These are phyloP conservation scores for Spondyliosoma cantharus DNA, from an alignment of 2,797 vertebrate species.

Conservation along the genomic window DNA sequence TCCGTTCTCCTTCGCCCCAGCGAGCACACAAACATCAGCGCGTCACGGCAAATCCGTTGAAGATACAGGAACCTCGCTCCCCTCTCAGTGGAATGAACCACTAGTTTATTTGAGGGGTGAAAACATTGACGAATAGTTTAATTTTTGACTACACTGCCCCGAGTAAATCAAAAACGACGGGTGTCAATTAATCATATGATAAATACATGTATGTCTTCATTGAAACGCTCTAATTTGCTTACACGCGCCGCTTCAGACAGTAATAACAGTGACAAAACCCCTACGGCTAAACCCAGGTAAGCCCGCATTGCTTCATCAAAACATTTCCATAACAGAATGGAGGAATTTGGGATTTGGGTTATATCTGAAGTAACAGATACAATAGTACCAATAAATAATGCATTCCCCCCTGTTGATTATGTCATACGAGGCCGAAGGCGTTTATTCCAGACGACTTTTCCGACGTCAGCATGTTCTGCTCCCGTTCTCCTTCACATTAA, in stretches of 20 bases:
- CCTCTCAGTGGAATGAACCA: slow-evolving; percentile 62
- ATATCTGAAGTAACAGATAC: rapidly evolving
- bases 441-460: not conserved
- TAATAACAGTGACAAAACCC: not conserved
- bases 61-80: slow-evolving; percentile 47
- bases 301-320: slow-evolving; percentile 55
- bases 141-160: rapidly evolving
- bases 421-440: rapidly evolving
- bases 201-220: rapidly evolving
- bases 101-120: slow-evolving; percentile 33
- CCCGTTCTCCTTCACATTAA: slow-evolving; percentile 23
- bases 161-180: rapidly evolving
- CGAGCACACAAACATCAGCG: slow-evolving; percentile 32
- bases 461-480: not conserved
- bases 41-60: slow-evolving; percentile 67
- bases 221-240: rapidly evolving
- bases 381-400: rapidly evolving
- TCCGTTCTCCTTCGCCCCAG: slow-evolving; percentile 8
- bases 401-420: rapidly evolving
- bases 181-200: rapidly evolving
- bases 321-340: slow-evolving; percentile 38
- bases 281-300: slow-evolving; percentile 12
- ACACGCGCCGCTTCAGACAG: rapidly evolving
- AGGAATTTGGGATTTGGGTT: not conserved
- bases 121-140: rapidly evolving